Base-by-base conservation (phyloP, 1,140 invertebrate species). In the Drosophila simulans region DNA sequence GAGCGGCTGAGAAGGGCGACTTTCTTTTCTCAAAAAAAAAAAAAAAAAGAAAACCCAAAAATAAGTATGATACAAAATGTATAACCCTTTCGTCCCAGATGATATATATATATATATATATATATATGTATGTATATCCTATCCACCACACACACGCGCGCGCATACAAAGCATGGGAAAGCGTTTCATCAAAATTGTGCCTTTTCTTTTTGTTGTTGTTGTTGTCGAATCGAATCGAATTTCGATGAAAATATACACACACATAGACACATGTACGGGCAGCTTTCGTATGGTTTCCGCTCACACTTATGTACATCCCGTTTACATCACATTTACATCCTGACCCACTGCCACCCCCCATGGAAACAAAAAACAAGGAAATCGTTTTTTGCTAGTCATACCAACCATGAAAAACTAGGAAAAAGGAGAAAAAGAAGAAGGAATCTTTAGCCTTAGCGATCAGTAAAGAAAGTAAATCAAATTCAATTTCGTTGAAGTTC, bases 121-220 rank as follows among this genome's bases (percentile, higher is more conserved):
- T 20, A 46, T 45, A 45, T 22, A 57, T 53, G 53, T 53, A 59
- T 45, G 17, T 51, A 51, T 51, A 52, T 52, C 49, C 49, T 52
- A 35, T 52, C 49, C 49, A 52, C 27, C 20, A 20, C 31, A 52
- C 31, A 71, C 31, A 71, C 43, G 53, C 53, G 45, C 55, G 42
- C 65, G 52, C 45, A 71, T 48, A 56, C 31, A 56, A 80, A 42
- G 62, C 76, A 84, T 84, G 55, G 82, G 78, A 86, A 70, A 88
- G 83, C 84, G 85, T 88, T 89, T 88, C 84, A 88, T 88, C 83
- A 88, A 83, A 85, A 88, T 88, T 85, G 83, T 88, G 83, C 83
- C 83, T 88, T 88, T 88, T 89, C 86, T 73, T 80, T 78, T 74
- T 77, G 83, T 88, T 86, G 80, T 88, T 88, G 83, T 83, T 88